Evolutionary conservation across 2,888 invertebrate species (phyloP), one percentile per base, ranked within the genome.

Genomic region (Cerceris ruficornis): DNA sequence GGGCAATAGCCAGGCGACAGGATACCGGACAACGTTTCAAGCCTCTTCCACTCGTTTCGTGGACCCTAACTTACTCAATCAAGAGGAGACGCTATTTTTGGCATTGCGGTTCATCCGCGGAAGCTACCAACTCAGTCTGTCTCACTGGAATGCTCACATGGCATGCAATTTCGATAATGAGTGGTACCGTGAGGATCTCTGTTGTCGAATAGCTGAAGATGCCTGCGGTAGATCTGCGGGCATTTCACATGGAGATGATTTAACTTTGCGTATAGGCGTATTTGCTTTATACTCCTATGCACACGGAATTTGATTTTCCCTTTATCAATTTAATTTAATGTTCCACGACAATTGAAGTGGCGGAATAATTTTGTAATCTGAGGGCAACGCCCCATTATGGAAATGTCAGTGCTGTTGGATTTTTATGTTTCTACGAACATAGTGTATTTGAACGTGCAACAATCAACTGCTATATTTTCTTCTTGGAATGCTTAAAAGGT

Each of bases 171-270:
- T 65, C 43, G 41, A 14, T 28, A 14, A 17, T 50, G 60, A 42
- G 60, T 17, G 11, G 14, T 57, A 17, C 57, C 39, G 39, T 41
- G 57, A 65, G 69, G 69, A 65, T 60, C 15, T 43, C 14, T 28
- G 43, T 43, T 13, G 61, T 11, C 46, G 7, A 14, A 42, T 57
- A 2, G 50, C 43, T 66, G 28, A 17, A 65, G 55, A 55, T 39
- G 42, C 28, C 8, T 58, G 11, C 9, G 54, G 8, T 43, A 41
- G 61, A 61, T 54, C 17, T 11, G 17, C 49, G 41, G 54, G 69
- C 28, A n/a, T 64, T 54, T 46, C 50, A 46, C 15, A 62, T 62
- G 13, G 60, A 54, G 28, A 28, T 28, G 28, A 28, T 28, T 28
- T 28, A 28, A 2, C 7, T 46, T 8, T 46, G 6, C n/a, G 54